Evolutionary conservation across 2,113 vertebrate species (phyloP).

Genomic region (Gobius niger): DNA sequence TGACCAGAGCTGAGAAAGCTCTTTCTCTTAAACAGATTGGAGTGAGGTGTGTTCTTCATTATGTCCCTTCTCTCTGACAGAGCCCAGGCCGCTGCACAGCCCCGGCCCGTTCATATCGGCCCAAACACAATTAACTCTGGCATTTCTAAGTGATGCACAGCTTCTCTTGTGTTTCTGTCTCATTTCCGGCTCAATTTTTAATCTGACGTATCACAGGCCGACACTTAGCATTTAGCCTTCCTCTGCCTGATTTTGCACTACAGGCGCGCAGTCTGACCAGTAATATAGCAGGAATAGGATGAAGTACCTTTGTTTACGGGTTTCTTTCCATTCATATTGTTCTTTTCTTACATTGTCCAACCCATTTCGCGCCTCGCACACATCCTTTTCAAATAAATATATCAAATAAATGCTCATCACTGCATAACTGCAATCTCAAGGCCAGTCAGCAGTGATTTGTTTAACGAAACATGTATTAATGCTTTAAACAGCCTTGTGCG

Average conservation of each 20-base stretch:
- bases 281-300: no score
- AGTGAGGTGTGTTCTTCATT: conserved; percentile 40
- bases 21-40: conserved; percentile 26
- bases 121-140: conserved; percentile 55
- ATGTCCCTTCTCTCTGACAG: conserved; percentile 38
- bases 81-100: conserved; percentile 38
- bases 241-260: not conserved
- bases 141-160: conserved; percentile 65
- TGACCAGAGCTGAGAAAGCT: conserved; percentile 4
- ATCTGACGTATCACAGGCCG: conserved; percentile 40
- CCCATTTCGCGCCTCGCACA: no score
- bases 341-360: no score
- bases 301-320: no score
- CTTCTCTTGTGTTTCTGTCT: conserved; percentile 56
- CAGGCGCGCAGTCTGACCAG: no score
- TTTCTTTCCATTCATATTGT: no score
- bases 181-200: conserved; percentile 48
- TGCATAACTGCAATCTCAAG: no score
- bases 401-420: no score
- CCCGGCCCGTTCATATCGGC: conserved; percentile 34
- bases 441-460: no score
- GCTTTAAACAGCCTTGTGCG: no score
- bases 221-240: conserved; percentile 25
- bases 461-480: no score
- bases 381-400: no score